Conservation (phyloP, 1,140 invertebrate species). For the Lepidurus packardi region DNA sequence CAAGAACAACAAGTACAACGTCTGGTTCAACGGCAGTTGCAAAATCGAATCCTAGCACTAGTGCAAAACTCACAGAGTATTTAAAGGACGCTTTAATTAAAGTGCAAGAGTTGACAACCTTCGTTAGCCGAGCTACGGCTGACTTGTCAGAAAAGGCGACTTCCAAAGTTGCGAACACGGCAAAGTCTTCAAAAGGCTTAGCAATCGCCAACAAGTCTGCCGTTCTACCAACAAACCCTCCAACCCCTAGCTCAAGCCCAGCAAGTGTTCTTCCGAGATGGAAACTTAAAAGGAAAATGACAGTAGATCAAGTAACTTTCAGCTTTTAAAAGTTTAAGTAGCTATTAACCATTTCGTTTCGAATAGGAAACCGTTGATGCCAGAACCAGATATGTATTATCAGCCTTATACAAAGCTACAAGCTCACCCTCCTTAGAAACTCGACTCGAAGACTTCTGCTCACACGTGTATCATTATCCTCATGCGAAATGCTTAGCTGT, state of each 20-base stretch:
- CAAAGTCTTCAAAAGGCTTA: not conserved
- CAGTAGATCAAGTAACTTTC: not conserved
- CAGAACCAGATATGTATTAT: slow-evolving; percentile 61
- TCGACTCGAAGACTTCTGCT: slow-evolving; percentile 60
- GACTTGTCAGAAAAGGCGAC: not conserved
- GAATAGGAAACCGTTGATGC: slow-evolving; percentile 47
- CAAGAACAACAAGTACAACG: not conserved
- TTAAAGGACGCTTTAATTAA: not conserved
- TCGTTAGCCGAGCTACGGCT: not conserved
- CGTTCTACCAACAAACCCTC: not conserved
- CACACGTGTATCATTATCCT: slow-evolving; percentile 64
- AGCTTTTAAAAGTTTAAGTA: not conserved
- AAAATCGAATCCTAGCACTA: not conserved
- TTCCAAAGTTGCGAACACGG: not conserved
- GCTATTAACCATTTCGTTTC: not conserved
- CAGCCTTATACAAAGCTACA: slow-evolving; percentile 55
- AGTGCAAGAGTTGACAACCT: slow-evolving; percentile 13
- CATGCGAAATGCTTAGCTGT: slow-evolving; percentile 63
- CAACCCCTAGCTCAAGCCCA: not conserved
- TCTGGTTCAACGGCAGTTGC: not conserved
- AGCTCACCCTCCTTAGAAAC: slow-evolving; percentile 53
- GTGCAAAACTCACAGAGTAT: not conserved
- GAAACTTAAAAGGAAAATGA: slow-evolving; percentile 27
- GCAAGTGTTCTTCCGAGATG: slow-evolving; percentile 11
- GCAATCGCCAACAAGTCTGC: not conserved